Conservation (phyloP, 2,888 invertebrate species). For the Eremobia ochroleuca region DNA sequence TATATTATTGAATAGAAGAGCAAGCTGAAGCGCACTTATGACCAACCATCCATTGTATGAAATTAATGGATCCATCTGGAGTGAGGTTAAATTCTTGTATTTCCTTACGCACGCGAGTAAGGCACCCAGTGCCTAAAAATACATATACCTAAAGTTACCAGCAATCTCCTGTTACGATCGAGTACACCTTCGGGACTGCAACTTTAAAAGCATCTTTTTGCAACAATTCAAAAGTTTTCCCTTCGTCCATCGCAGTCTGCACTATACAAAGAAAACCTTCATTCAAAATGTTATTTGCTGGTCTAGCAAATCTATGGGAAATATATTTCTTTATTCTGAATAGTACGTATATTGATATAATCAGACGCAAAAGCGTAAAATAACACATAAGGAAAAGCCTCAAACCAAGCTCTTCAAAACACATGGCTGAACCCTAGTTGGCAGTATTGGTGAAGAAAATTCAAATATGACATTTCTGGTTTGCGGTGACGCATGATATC, state of each 20-base stretch:
- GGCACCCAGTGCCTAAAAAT: conserved; percentile 4
- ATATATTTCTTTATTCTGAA: not conserved
- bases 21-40: not conserved
- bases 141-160: conserved; percentile 23
- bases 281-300: conserved; percentile 14
- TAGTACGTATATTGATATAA: conserved; percentile 2
- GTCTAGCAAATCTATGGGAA: not conserved
- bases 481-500: conserved; percentile 43
- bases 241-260: conserved; percentile 39
- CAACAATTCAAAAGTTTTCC: conserved; percentile 52
- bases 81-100: not conserved
- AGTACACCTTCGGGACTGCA: conserved; percentile 47
- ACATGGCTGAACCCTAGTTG: conserved; percentile 42
- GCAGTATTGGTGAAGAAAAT: conserved; percentile 44
- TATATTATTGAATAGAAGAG: not conserved
- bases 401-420: conserved; percentile 36
- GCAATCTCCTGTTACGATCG: conserved; percentile 42
- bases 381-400: conserved; percentile 1
- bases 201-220: conserved; percentile 54
- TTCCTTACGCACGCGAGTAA: not conserved
- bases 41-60: not conserved
- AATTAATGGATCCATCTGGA: not conserved
- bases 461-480: conserved; percentile 48
- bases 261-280: conserved; percentile 22
- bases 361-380: conserved; percentile 18